Evolutionary conservation across 2,888 invertebrate species (phyloP), one percentile per base, ranked within the genome.

Genomic region (Orthosia incerta): DNA sequence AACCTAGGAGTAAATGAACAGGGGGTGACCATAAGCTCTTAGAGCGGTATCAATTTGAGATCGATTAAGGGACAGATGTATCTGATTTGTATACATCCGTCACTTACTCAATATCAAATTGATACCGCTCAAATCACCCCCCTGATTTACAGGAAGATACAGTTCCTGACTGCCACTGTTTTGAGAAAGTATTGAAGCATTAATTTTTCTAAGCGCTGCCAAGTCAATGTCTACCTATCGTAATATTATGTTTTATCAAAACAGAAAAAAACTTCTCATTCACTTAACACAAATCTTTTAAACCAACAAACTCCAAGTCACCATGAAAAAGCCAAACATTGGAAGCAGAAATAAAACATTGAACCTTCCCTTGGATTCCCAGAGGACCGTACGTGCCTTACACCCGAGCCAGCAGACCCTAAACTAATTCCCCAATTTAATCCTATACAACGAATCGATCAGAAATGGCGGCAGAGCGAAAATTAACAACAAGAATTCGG

Each of bases 401-500:
- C 81, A 74, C 75, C 84, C 74, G 71, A 84, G 67, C 67, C 69
- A 72, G 75, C 56, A 71, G 86, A 82, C 84, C 85, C 86, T 84
- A 89, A 90, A 89, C 86, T 88, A 90, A 91, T 90, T 89, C 82
- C 84, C 80, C 72, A 83, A 80, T 86, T 80, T 89, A 89, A 89
- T 89, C 84, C 83, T 71, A 53, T 26, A 84, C 82, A 83, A 76
- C 71, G 77, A 83, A 88, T 87, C 83, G 83, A 90, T 88, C 78
- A 85, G 48, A 79, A 73, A 78, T 80, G 74, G 70, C 70, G 71
- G 78, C 66, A 85, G 75, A 66, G 70, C 66, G 72, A 79, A 84
- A 85, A 82, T 84, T 86, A 75, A 67, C 76, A 62, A 69, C 74
- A 79, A 66, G 48, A 53, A 20, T 70, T 48, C 48, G 12, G 26